Conservation (phyloP, 2,797 vertebrate species). For the Pterois miles region DNA sequence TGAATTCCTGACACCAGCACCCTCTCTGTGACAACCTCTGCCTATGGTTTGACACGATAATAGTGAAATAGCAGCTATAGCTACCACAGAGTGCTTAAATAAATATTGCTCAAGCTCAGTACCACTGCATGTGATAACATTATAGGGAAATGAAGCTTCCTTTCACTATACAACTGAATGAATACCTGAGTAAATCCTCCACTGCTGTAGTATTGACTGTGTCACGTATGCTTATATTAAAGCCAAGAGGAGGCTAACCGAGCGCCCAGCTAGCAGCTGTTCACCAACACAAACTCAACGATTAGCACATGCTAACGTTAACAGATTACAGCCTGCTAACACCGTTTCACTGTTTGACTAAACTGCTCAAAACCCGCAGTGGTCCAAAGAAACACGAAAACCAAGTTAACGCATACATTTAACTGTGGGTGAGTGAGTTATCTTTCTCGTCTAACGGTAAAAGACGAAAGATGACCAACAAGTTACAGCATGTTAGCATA, state of each 20-base stretch:
- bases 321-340: neutral
- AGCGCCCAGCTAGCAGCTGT: neutral
- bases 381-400: neutral
- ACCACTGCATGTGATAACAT: neutral
- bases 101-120: neutral
- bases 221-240: neutral
- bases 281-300: neutral
- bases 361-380: fast-evolving
- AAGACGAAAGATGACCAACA: conserved; percentile 11
- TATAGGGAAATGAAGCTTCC: neutral
- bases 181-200: neutral
- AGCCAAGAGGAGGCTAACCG: neutral
- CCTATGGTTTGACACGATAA: neutral
- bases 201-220: neutral
- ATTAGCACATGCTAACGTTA: neutral
- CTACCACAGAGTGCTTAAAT: neutral
- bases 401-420: fast-evolving
- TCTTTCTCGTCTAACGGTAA: neutral
- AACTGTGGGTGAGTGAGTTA: neutral
- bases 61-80: neutral
- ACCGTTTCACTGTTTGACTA: fast-evolving
- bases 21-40: neutral
- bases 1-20: too few species aligned
- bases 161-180: neutral
- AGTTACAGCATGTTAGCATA: conserved; percentile 19